Percentiles rank a stretch among this genome's conserved stretches.
phyloP scores from a whole-genome alignment of 2,797 vertebrate genomes.

The Acrocephalus scirpaceus region DNA sequence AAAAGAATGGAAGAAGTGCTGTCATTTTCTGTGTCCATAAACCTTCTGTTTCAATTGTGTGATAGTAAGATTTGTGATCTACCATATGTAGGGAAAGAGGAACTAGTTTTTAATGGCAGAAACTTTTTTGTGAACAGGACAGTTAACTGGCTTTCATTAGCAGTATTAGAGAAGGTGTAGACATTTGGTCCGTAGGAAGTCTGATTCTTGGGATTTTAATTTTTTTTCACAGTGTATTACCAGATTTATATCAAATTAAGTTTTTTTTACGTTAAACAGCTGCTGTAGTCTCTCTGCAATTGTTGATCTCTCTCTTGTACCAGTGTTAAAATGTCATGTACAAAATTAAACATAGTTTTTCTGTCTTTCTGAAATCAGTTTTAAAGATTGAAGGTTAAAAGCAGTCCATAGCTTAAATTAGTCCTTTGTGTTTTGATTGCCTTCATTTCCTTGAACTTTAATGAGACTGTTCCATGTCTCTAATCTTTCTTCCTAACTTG shows the following conservation, averaged over 20 bases:
- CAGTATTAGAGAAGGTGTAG: neutral
- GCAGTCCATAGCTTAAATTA: neutral
- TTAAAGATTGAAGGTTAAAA: neutral
- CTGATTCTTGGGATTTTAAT: neutral
- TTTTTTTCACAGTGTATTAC: neutral
- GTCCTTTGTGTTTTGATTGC: neutral
- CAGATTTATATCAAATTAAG: neutral
- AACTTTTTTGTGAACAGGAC: neutral
- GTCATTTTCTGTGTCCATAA: neutral
- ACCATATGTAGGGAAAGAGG: rapidly evolving
- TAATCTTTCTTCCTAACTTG: neutral
- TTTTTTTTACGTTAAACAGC: neutral
- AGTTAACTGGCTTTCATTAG: neutral
- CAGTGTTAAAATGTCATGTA: neutral
- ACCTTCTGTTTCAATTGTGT: neutral
- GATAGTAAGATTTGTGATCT: neutral
- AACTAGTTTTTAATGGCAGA: neutral
- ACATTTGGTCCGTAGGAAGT: neutral
- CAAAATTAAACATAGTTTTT: neutral
- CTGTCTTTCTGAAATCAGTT: neutral
- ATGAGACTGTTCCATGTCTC: neutral
- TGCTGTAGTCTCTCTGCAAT: neutral
- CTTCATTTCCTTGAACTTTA: neutral
- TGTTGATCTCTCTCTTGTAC: neutral
- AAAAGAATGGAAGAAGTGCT: neutral